Percentiles rank a stretch among this genome's conserved stretches.
These are phyloP conservation scores for Pristionchus fissidentatus DNA, from an alignment of 2,888 invertebrate genomes.

Conservation along the genomic window DNA sequence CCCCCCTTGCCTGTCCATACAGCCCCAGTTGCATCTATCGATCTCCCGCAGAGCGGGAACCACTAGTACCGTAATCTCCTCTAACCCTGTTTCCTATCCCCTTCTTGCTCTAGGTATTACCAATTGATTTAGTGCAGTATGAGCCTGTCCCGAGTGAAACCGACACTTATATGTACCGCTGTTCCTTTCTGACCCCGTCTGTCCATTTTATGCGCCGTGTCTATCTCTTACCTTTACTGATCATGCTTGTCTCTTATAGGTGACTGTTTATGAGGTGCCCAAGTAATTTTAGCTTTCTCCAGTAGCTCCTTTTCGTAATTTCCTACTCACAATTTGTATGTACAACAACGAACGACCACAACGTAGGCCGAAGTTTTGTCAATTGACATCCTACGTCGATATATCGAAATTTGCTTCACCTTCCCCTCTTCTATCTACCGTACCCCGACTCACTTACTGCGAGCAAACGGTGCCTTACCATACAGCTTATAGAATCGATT, in stretches of 20 bases:
- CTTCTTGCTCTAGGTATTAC: slow-evolving; percentile 11
- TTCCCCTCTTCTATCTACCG: neutral
- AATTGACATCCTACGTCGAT: neutral
- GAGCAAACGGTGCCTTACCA: slow-evolving; percentile 34
- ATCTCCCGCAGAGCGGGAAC: slow-evolving; percentile 37
- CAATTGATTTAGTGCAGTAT: slow-evolving; percentile 1
- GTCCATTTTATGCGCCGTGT: slow-evolving; percentile 9
- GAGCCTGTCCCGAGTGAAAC: neutral
- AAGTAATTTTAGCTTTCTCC: neutral
- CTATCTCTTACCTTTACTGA: slow-evolving; percentile 6
- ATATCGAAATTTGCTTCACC: no score
- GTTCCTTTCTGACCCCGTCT: neutral
- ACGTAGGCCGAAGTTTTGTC: neutral
- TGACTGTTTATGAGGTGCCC: neutral
- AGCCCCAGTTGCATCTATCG: neutral
- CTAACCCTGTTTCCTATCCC: no score
- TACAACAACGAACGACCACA: slow-evolving; percentile 18
- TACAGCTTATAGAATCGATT: neutral
- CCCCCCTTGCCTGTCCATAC: slow-evolving; percentile 12
- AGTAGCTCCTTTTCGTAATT: neutral
- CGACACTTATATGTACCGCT: neutral
- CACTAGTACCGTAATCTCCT: no score
- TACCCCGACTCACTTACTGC: slow-evolving; percentile 18
- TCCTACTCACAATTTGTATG: slow-evolving; percentile 10
- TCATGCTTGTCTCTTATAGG: neutral